Conservation (phyloP, 2,888 invertebrate species). For the Pandemis heparana region DNA sequence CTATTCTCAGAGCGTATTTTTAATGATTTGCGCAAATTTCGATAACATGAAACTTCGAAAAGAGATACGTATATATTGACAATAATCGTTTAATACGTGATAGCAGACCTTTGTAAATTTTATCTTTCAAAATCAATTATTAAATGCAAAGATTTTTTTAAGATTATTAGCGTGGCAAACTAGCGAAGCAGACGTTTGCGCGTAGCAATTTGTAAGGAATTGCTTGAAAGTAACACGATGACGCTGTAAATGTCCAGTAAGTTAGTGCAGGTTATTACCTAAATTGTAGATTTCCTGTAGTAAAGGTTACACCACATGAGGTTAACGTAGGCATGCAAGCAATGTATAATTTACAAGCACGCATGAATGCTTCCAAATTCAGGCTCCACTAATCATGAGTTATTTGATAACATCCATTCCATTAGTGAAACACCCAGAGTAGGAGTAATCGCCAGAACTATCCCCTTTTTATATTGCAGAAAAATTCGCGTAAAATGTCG, state of each 20-base stretch:
- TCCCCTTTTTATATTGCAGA: not conserved
- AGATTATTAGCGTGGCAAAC: too few relatives aligned
- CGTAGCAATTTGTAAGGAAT: too few relatives aligned
- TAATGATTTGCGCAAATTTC: not conserved
- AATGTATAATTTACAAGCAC: slow-evolving; percentile 35
- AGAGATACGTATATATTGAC: not conserved
- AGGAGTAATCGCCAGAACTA: not conserved
- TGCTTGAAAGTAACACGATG: not conserved
- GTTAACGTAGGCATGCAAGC: slow-evolving; percentile 21
- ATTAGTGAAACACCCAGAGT: slow-evolving; percentile 24
- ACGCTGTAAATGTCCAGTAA: not conserved
- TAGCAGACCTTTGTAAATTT: too few relatives aligned
- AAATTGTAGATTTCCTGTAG: slow-evolving; percentile 12
- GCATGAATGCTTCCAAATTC: slow-evolving; percentile 38
- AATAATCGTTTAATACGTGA: too few relatives aligned
- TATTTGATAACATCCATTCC: slow-evolving; percentile 36
- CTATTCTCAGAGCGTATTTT: slow-evolving; percentile 27
- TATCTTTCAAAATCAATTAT: too few relatives aligned
- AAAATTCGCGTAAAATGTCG: not conserved
- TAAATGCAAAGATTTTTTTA: too few relatives aligned
- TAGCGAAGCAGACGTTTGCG: too few relatives aligned
- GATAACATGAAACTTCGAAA: not conserved
- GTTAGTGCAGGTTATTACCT: not conserved
- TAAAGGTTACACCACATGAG: slow-evolving; percentile 38
- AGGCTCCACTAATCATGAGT: slow-evolving; percentile 40